Evolutionary conservation across 2,888 invertebrate genomes (phyloP).

Genomic region (Cephus sareptanus): DNA sequence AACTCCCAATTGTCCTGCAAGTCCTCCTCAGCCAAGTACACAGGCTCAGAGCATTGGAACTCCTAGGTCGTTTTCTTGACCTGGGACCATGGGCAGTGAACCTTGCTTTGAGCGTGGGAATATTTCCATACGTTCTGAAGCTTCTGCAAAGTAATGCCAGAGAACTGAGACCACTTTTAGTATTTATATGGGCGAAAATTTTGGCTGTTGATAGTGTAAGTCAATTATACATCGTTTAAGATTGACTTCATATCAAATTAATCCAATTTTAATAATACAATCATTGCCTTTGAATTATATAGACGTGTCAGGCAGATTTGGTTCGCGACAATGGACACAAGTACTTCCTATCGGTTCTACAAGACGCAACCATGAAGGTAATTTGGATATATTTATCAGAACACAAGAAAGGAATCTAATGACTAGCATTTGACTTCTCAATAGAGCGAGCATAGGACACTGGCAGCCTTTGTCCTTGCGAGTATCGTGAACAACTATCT

Average conservation of each 20-base stretch:
- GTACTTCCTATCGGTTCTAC: conserved; percentile 92
- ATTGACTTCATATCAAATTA: background rate
- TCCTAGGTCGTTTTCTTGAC: conserved; percentile 93
- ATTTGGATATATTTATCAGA: conserved; percentile 35
- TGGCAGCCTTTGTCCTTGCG: conserved; percentile 95
- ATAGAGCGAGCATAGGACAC: conserved; percentile 85
- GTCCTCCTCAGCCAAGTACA: conserved; percentile 84
- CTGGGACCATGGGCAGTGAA: conserved; percentile 97
- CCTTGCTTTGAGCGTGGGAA: conserved; percentile 95
- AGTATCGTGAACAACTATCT: conserved; percentile 91
- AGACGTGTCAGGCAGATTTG: conserved; percentile 95
- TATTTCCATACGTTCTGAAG: conserved; percentile 98
- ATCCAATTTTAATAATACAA: background rate
- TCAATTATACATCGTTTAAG: conserved; percentile 31
- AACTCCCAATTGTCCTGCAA: conserved; percentile 97
- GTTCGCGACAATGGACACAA: conserved; percentile 94
- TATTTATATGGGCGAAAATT: conserved; percentile 99
- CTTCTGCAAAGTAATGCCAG: conserved; percentile 93
- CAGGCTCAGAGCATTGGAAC: conserved; percentile 92
- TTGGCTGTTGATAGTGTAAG: conserved; percentile 93
- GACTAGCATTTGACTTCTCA: background rate
- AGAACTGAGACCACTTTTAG: conserved; percentile 91
- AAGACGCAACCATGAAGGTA: conserved; percentile 86
- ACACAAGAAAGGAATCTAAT: background rate
- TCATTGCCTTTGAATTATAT: conserved; percentile 41